Evolutionary conservation across 1,140 invertebrate species (phyloP).

Genomic region (Lysiphlebus fabarum): DNA sequence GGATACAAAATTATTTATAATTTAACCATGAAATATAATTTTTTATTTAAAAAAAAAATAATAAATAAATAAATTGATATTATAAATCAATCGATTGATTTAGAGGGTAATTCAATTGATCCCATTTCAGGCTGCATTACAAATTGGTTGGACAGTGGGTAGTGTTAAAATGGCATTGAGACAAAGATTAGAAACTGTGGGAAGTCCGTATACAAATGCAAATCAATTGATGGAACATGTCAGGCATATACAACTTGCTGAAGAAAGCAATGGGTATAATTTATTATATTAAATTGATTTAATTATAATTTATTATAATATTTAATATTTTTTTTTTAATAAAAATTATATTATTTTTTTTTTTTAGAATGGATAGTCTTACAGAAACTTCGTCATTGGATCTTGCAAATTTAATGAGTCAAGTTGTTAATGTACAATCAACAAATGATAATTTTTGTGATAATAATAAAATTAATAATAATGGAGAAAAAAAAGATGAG

Average conservation of each 20-base stretch:
- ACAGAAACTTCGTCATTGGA: conserved; percentile 34
- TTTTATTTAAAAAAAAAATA: no score
- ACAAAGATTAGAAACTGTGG: conserved; percentile 58
- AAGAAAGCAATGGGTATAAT: conserved; percentile 53
- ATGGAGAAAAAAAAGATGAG: conserved; percentile 22
- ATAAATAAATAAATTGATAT: no score
- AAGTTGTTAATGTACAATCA: conserved; percentile 30
- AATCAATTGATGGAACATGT: conserved; percentile 70
- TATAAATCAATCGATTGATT: neutral
- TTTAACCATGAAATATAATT: neutral
- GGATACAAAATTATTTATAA: conserved; percentile 4
- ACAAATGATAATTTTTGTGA: conserved; percentile 17
- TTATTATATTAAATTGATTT: conserved; percentile 7
- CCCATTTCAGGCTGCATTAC: conserved; percentile 58
- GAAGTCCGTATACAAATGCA: conserved; percentile 59
- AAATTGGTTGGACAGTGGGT: conserved; percentile 67
- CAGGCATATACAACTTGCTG: conserved; percentile 62
- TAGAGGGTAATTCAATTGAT: conserved; percentile 8
- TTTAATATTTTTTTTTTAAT: conserved; percentile 9
- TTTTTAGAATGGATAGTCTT: conserved; percentile 27
- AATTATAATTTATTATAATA: neutral
- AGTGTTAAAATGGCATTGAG: conserved; percentile 64
- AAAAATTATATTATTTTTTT: conserved; percentile 12
- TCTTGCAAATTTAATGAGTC: conserved; percentile 32
- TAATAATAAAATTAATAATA: neutral